Base-by-base conservation (phyloP, 2,113 vertebrate genomes). In the Physeter macrocephalus region DNA sequence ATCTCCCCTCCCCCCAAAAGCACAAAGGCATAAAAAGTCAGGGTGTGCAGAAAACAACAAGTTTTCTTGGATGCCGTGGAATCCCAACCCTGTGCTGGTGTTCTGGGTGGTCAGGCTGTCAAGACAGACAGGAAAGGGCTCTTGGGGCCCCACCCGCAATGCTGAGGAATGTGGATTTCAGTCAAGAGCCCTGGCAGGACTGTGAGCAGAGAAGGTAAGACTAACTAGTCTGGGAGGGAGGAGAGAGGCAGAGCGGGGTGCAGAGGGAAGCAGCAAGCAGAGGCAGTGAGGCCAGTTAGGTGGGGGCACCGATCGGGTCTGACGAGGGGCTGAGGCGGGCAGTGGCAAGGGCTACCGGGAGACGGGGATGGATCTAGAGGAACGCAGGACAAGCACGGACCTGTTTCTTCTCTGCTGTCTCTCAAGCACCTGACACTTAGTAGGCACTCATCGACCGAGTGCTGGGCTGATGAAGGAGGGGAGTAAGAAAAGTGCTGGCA, bases 321-420 rank as follows among this genome's bases (percentile, higher is more conserved):
- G 43, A 6, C 7, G 21, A 25, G 34, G 15, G 62, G 15, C 8
- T 7, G 46, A 84, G n/a, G 54, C 34, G 54, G 75, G 34, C 36
- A 13, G 18, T 1, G 12, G 2, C 20, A 20, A 64, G 13, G 67
- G 29, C 3, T 5, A 69, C 41, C 1, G 8, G 6, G 36, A 46
- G 88, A 18, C 41, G 75, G n/a, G 29, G 36, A 8, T 0, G 8
- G 41, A 49, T 39, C 43, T 8, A 41, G 54, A 81, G 46, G 18
- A 23, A 77, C 5, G 29, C 0, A 25, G 75, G 43, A 29, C 2
- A 0, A 36, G 67, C 57, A 34, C 15, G 74, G 27, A 31, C 34
- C 61, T 82, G 13, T n/a, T 34, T 82, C n/a, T 23, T 62, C 49
- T 54, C 29, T 69, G 29, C 25, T 29, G 1, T 25, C 5, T 62